A percentile compares a stretch with the other conserved stretches of the same genome.
phyloP scores from a whole-genome alignment of 2,113 vertebrate genomes.

The Hippolais icterina region DNA sequence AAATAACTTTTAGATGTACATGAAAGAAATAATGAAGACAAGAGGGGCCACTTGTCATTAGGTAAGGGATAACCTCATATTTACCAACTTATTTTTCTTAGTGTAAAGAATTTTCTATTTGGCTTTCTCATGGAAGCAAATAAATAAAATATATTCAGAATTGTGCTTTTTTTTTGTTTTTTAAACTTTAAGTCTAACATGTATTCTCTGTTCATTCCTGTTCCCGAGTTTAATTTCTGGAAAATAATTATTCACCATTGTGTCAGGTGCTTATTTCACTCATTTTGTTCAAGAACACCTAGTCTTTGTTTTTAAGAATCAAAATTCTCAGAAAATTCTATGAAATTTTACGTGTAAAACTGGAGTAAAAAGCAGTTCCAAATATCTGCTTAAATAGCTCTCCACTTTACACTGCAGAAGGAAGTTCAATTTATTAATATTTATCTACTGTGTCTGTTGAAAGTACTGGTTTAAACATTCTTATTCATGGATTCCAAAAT shows the following conservation, averaged over 20 bases:
- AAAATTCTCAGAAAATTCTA: neutral
- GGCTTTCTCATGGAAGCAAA: neutral
- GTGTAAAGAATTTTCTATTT: neutral
- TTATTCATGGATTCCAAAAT: neutral
- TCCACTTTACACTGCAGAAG: neutral
- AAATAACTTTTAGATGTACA: neutral
- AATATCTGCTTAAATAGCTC: neutral
- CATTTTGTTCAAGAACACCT: neutral
- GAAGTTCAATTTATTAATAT: neutral
- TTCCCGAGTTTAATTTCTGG: neutral
- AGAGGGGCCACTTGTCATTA: neutral
- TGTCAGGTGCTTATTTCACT: neutral
- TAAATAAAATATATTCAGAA: neutral
- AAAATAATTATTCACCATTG: neutral
- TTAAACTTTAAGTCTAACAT: neutral
- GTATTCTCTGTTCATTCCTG: neutral
- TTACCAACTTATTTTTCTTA: neutral
- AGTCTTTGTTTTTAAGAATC: neutral
- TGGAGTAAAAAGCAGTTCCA: neutral
- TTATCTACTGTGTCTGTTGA: neutral
- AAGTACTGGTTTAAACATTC: neutral
- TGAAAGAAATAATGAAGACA: neutral
- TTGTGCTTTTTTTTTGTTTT: neutral
- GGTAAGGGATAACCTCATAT: neutral
- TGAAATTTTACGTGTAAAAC: neutral